Evolutionary conservation across 1,140 invertebrate genomes (phyloP).

Genomic region (Zaprionus inermis): DNA sequence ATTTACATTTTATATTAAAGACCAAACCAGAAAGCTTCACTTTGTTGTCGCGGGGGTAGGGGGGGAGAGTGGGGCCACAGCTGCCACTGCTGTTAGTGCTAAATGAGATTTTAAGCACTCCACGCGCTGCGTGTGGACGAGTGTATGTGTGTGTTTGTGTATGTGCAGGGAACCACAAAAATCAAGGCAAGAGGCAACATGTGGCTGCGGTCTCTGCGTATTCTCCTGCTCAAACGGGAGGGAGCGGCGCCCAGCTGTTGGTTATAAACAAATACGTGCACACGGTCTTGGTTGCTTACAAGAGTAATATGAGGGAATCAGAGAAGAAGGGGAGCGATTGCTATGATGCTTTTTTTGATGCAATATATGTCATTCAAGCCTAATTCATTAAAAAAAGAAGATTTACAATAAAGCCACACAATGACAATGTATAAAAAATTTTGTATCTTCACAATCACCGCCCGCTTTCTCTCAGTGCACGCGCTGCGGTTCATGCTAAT

Average conservation of each 20-base stretch:
- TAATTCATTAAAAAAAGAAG: no score
- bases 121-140: conserved; percentile 4
- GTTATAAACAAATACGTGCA: background rate
- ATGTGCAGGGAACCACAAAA: conserved; percentile 57
- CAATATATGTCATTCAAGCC: no score
- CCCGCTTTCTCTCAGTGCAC: conserved; percentile 3
- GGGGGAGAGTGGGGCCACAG: conserved; percentile 21
- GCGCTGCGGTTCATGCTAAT: conserved; percentile 4
- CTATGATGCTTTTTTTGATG: no score
- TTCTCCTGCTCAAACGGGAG: background rate
- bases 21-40: conserved; percentile 7
- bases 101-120: conserved; percentile 74
- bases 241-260: background rate
- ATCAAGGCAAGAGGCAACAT: conserved; percentile 70
- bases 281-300: background rate
- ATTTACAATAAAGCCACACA: no score
- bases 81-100: conserved; percentile 48
- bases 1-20: conserved; percentile 79
- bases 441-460: background rate
- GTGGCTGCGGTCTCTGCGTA: conserved; percentile 38
- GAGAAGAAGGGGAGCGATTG: no score
- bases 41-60: background rate
- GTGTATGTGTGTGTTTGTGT: conserved; percentile 11
- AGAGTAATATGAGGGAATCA: no score
- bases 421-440: no score